These are phyloP conservation scores for Bellardia bayeri DNA, from an alignment of 2,888 invertebrate genomes.

Conservation along the genomic window DNA sequence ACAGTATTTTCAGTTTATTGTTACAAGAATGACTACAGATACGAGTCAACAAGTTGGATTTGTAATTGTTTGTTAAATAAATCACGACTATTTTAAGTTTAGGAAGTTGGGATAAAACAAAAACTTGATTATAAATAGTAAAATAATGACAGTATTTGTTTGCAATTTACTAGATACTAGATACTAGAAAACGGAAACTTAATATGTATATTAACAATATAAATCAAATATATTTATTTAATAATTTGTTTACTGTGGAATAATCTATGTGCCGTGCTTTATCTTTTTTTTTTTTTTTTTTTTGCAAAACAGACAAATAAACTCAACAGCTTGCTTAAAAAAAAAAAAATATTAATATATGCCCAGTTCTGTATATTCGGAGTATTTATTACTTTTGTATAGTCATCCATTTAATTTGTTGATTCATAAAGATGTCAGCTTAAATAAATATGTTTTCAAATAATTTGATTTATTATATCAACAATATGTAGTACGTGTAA, in stretches of 20 bases:
- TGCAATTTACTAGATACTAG: too few species aligned
- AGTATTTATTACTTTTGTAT: neutral
- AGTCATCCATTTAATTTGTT: slow-evolving; percentile 29
- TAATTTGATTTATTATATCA: slow-evolving; percentile 42
- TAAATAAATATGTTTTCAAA: slow-evolving; percentile 45
- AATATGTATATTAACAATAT: too few species aligned
- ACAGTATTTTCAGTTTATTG: slow-evolving; percentile 6
- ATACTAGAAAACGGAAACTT: too few species aligned
- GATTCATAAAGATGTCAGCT: slow-evolving; percentile 47
- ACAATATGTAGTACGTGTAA: slow-evolving; percentile 23
- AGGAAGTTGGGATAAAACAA: neutral
- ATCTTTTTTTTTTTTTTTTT: neutral
- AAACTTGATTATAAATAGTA: neutral
- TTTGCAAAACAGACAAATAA: slow-evolving; percentile 17
- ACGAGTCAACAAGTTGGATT: neutral
- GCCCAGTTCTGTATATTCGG: neutral
- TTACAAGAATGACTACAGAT: slow-evolving; percentile 5
- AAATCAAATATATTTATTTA: neutral
- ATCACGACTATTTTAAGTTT: neutral
- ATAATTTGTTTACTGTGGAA: slow-evolving; percentile 7
- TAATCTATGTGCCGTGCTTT: neutral
- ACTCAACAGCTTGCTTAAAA: neutral
- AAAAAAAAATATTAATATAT: slow-evolving; percentile 9
- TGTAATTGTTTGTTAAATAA: slow-evolving; percentile 22
- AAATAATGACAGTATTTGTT: neutral